Evolutionary conservation across 2,113 vertebrate species (phyloP), one percentile per base, ranked within the genome.

Genomic region (Neomonachus schauinslandi): DNA sequence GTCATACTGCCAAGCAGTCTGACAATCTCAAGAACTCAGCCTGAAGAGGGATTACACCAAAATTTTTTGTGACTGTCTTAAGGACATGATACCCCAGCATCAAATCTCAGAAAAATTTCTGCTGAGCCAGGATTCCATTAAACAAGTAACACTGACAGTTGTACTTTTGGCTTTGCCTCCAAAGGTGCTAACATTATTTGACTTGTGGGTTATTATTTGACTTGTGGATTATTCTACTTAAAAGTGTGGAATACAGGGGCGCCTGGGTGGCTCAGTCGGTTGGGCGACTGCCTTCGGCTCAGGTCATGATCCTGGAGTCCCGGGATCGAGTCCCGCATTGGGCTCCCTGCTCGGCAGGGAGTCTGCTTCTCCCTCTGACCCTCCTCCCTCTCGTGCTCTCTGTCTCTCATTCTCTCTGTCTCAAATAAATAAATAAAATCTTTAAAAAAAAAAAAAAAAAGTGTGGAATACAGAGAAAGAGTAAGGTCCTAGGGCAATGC

Each of bases 61-160:
- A 81, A 81, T 76, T 57, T 86, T 55, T 51, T 51, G 15, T 16
- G 55, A 93, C 59, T 84, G n/a, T 67, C 83, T 87, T 59, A 51
- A 63, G 21, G 51, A 92, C 28, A 31, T 55, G 16, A 84, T 94
- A 86, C 26, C 63, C 71, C 28, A 76, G 21, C 59, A 61, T n/a
- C 83, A 90, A 83, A 63, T 79, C 74, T 81, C 55, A 90, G 65
- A 82, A 91, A 93, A 92, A 57, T 46, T 87, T 93, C 53, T 82
- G 19, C 80, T 84, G 76, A 93, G 69, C 39, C 90, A 84, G 61
- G 67, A 91, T 69, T 61, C 46, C 15, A 71, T 63, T 7, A 85
- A 33, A 89, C 28, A 13, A 92, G 63, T 71, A 31, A 51, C 26
- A 94, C 9, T 53, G 59, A 59, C 7, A 49, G 1, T 16, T 72